Base-by-base conservation (phyloP, 2,888 invertebrate species). In the Stenodema calcarata region DNA sequence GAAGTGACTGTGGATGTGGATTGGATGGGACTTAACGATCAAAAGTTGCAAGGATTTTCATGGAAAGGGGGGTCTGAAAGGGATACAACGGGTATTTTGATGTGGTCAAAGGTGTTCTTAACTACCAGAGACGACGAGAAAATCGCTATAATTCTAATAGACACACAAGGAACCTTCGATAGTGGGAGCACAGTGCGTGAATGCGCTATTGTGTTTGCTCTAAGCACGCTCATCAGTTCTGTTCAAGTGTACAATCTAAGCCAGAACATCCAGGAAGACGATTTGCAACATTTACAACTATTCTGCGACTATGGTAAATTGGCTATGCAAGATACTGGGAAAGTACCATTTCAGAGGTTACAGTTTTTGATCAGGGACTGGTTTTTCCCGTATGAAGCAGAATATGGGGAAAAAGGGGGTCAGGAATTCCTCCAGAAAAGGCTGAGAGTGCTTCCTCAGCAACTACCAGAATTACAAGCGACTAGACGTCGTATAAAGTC, bases 241-340 rank as follows among this genome's bases (percentile, higher is more conserved):
- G 97, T 99, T 81, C 98, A 98, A 93, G 95, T 98, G 86, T 99
- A 96, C 91, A 99, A 99, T 92, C 92, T 99, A 88, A 96, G 97
- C 86, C 97, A 97, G 91, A 98, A 98, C 91, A 97, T 99, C 87
- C 98, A 99, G 91, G 99, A 99, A 91, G 98, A 99, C 91, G 98
- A 99, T 91, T 92, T 99, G 81, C 98, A 99, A 91, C 98, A 99
- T 92, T 92, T 99, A 90, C 97, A 96, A 94, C 92, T 99, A 86
- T 99, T 99, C 92, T 99, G 99, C 62, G 99, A 99, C 91, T 99
- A 99, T 92, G 99, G 99, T 0, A 94, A 98, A 86, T 92, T 99
- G 89, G 99, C 99, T 14, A 92, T 98, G 89, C 95, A 95, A 86
- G 97, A 98, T 91, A 95, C 95, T 87, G 96, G 96, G 6, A 95